Evolutionary conservation across 2,888 invertebrate species (phyloP), one percentile per base, ranked within the genome.

Genomic region (Harmothoe impar): DNA sequence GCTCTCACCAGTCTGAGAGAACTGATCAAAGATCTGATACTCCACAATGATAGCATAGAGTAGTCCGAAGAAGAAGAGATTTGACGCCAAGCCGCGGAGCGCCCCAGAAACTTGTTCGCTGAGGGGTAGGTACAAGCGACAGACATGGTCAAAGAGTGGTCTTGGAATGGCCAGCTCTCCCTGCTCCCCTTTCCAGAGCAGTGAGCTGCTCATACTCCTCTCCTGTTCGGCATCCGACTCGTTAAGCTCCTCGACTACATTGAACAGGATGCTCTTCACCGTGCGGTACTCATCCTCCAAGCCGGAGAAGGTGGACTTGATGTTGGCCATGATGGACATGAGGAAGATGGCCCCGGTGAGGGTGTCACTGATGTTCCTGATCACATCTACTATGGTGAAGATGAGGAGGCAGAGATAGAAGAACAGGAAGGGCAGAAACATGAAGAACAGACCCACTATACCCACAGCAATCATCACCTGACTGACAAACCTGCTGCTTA

Each of bases 21-120:
- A 86, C 86, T 86, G 86, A 29, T 86, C 86, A 86, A 86, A 86
- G 52, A 86, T 86, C 86, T 86, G 86, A 29, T 86, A 86, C 31
- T 86, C 86, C 10, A 54, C 54, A 25, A 86, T 86, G 17, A 52
- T 29, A 17, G 86, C 86, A 86, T 86, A 86, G 5, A 86, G 31
- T 20, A 86, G 25, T 12, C 54, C 86, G 52, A 86, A 54, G 54
- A 86, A 54, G 15, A 86, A 17, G 12, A 86, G 20, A 20, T 54
- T 86, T 29, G 15, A 31, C 0, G 20, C 54, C 17, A 86, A 23
- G 0, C 86, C 86, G 3, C 25, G 54, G n/a, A 86, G 56, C 0
- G 52, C 86, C 3, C 0, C 31, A 15, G 31, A 54, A 3, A 86
- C 25, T 29, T 86, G 52, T 10, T 0, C 10, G 15, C 54, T 29